Conservation (phyloP, 1,140 invertebrate genomes). For the Temnothorax nylanderi region DNA sequence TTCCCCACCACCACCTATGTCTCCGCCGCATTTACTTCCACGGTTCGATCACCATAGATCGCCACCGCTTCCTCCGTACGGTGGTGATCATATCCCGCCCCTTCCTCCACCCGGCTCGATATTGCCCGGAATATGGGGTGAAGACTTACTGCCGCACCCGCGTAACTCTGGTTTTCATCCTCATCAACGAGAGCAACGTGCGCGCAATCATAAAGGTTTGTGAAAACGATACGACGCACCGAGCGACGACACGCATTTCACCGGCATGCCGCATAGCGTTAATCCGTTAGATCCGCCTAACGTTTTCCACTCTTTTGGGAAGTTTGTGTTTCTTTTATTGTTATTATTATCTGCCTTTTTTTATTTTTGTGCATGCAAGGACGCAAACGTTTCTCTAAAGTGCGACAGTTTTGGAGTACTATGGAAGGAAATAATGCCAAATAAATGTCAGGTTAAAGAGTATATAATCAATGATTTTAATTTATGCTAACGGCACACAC, state of each 20-base stretch:
- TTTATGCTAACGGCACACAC: conserved; percentile 1
- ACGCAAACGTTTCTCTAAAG: conserved; percentile 85
- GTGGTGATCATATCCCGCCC: conserved; percentile 74
- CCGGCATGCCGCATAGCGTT: not conserved
- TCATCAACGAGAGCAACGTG: conserved; percentile 78
- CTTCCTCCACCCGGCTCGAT: conserved; percentile 70
- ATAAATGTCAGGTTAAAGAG: conserved; percentile 72
- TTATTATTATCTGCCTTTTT: conserved; percentile 70
- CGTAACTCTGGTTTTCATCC: conserved; percentile 78
- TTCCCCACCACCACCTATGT: conserved; percentile 78
- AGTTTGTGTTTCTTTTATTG: conserved; percentile 48
- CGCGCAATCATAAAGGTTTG: conserved; percentile 84
- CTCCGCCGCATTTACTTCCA: conserved; percentile 75
- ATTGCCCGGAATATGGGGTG: conserved; percentile 77
- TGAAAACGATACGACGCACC: conserved; percentile 58
- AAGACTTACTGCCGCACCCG: conserved; percentile 77
- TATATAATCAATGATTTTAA: conserved; percentile 51
- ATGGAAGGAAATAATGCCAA: conserved; percentile 84
- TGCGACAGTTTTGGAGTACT: conserved; percentile 85
- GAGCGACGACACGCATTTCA: conserved; percentile 8
- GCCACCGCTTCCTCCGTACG: conserved; percentile 74
- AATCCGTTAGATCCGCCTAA: not conserved
- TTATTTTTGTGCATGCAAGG: conserved; percentile 83
- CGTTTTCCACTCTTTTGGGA: conserved; percentile 48
- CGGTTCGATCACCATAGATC: conserved; percentile 74